Base-by-base conservation (phyloP, 2,113 vertebrate genomes). In the Lophius piscatorius region DNA sequence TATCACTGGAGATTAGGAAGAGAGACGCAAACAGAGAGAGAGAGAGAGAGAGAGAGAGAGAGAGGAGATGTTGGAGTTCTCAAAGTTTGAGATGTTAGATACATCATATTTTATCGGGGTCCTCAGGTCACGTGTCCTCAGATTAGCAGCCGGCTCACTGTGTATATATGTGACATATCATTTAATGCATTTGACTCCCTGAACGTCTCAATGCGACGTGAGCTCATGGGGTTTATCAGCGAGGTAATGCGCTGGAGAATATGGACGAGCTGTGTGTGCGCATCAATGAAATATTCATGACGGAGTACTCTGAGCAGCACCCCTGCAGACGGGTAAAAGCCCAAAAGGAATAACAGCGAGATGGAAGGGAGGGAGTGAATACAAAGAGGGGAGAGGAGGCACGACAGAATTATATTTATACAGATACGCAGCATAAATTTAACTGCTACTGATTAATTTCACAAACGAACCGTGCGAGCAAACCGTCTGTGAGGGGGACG, bases 261-360 rank as follows among this genome's bases (percentile, higher is more conserved):
- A 73, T 50, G 47, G 63, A 68, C 33, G 21, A 56, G 42, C 55
- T 66, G 21, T 46, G 74, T 73, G 75, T 38, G 71, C 66, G 52
- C 13, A 42, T 63, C 45, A 21, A 78, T 86, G 59, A 88, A 89
- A 86, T 86, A 88, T 89, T 88, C 60, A 88, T 86, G 74, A 9
- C 22, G 24, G 71, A 75, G 67, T 82, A 80, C 76, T 84, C 77
- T 76, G 76, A 84, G 56, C 67, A 78, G 69, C 69, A 82, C 73
- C 78, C 68, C 64, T 10, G 69, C 71, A 76, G 72, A 76, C 2
- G 21, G 35, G 63, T 41, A 55, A 65, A 76, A 63, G 50, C 67
- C 55, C 61, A 57, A 9, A 5, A 78, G 77, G 55, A 74, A 54
- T 39, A 65, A 56, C 28, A 70, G 63, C 26, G 24, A 71, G 49